These are phyloP conservation scores for Megatriorchis doriae DNA, from an alignment of 2,113 vertebrate genomes.

Conservation along the genomic window DNA sequence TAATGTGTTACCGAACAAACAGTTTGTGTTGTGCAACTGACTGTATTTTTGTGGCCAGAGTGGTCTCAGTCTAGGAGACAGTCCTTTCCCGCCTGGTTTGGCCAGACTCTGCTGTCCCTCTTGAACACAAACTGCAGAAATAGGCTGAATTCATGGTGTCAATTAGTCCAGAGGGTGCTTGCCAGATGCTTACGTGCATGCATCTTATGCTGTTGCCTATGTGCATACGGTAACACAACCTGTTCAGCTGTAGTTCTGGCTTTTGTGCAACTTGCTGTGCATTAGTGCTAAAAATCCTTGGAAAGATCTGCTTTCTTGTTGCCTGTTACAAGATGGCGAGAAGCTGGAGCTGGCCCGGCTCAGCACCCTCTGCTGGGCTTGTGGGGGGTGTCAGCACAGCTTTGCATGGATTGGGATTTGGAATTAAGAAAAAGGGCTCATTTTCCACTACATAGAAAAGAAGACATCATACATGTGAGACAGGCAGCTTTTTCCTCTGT, in stretches of 20 bases:
- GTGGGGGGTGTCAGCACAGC: accelerated
- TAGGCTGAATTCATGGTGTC: background rate
- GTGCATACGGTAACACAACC: no score
- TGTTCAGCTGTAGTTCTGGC: background rate
- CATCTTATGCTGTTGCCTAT: background rate
- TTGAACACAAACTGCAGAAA: background rate
- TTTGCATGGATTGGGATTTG: background rate
- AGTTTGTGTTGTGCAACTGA: background rate
- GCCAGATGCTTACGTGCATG: accelerated
- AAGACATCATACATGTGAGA: background rate
- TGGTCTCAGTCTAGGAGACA: background rate
- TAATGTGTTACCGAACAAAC: background rate
- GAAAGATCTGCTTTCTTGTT: background rate
- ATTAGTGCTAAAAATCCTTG: background rate
- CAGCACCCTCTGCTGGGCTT: background rate
- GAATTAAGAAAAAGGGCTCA: background rate
- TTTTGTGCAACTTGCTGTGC: background rate
- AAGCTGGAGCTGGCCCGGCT: background rate
- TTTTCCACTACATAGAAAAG: accelerated
- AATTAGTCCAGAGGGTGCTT: accelerated
- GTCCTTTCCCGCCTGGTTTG: background rate
- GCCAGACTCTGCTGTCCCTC: background rate
- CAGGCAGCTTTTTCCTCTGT: background rate
- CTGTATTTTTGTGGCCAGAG: background rate
- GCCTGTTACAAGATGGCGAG: accelerated